Percentiles rank a stretch among this genome's conserved stretches.
phyloP scores from a whole-genome alignment of 2,113 vertebrate genomes.

The Tragelaphus imberbis region DNA sequence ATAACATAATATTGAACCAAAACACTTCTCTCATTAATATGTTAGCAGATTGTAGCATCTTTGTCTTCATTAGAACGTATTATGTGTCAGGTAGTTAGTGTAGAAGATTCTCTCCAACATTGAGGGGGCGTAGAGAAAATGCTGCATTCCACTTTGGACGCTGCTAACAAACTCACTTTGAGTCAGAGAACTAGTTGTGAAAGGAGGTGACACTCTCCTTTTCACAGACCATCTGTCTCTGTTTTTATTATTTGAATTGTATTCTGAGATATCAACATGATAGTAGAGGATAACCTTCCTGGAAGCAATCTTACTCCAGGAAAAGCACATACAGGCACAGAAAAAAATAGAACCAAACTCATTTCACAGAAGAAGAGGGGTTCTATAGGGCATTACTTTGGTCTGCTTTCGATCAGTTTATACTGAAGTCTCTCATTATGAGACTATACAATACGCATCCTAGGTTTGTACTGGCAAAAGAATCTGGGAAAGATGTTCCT shows the following conservation, averaged over 20 bases:
- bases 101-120: not conserved
- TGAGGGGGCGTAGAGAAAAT: not conserved
- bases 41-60: not conserved
- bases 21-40: not conserved
- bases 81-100: not conserved
- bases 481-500: not conserved
- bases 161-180: not conserved
- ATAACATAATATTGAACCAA: not conserved
- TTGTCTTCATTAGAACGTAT: not conserved
- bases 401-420: not conserved
- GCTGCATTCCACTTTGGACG: not conserved
- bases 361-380: not conserved
- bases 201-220: not conserved
- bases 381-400: not conserved
- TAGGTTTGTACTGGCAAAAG: not conserved
- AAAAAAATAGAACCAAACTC: not conserved
- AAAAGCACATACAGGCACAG: not conserved
- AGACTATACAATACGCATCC: not conserved
- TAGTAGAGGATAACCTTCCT: not conserved
- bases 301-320: not conserved
- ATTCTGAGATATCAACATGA: not conserved
- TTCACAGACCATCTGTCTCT: slow-evolving; percentile 6
- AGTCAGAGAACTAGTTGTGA: not conserved
- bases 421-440: not conserved
- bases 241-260: slow-evolving; percentile 11